Evolutionary conservation across 2,797 vertebrate species (phyloP), one percentile per base, ranked within the genome.

Genomic region (Anguilla anguilla): DNA sequence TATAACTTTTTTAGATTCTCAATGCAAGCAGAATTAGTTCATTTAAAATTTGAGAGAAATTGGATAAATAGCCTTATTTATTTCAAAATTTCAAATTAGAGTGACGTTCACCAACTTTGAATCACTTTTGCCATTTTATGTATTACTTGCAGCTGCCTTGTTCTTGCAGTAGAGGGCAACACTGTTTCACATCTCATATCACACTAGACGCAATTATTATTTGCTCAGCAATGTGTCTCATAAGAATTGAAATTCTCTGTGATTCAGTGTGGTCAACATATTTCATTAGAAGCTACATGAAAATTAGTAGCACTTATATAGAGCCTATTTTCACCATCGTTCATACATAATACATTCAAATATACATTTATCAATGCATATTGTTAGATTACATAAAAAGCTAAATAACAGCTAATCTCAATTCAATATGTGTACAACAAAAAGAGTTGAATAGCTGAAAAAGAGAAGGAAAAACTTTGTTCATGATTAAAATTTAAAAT

Each of bases 161-260:
- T 46, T 72, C 5, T 35, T 51, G 67, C 83, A 85, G 64, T 28
- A 19, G 87, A 85, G 87, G 87, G 67, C 82, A 84, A 83, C 17
- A 53, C 6, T 61, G 79, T 51, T 82, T 49, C 79, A 51, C 28
- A 82, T 2, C 6, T 25, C 6, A 49, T 49, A 19, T 6, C 46
- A 51, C 69, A 79, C 39, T 46, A 22, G 74, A 9, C 19, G 4
- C 17, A 67, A 67, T 19, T 25, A 4, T 61, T 61, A 61, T 22
- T 61, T 13, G 6, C 28, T 1, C 10, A 11, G 11, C 13, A 39
- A 39, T 77, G 35, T 39, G 3, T 39, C 3, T 46, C 7, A 17
- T 46, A 5, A 39, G 15, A 46, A 5, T 7, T 10, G 10, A 31
- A 11, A 22, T 7, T 46, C 77, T 9, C 77, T 46, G 77, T 46